Evolutionary conservation across 2,888 invertebrate genomes (phyloP), one percentile per base, ranked within the genome.

Genomic region (Diadegma fenestrale): DNA sequence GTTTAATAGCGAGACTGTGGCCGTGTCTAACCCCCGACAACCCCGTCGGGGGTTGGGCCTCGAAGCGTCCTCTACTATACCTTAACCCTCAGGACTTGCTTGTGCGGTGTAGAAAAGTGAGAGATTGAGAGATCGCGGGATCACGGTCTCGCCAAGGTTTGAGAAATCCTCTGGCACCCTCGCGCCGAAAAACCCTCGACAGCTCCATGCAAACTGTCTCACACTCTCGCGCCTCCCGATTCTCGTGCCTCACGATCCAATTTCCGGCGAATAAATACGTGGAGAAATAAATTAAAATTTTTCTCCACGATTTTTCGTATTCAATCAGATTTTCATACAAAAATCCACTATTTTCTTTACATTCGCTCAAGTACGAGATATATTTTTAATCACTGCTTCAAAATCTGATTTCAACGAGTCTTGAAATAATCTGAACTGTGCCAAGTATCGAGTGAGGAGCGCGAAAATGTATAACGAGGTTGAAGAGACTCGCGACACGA

Each of bases 1-100:
- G 92, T 84, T 91, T 92, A 92, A 92, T 92, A 92, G 91, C 89
- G 88, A 90, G 88, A 89, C 89, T 90, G 89, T 88, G 86, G 88
- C 89, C 88, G 88, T 86, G 89, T 91, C 90, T 89, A 90, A 89
- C 90, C 90, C 90, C 90, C 86, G 82, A 80, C 82, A 72, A 85
- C 48, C 71, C 85, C 76, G 41, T 51, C 41, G 81, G 45, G 78
- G 54, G 64, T 75, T 51, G 37, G 79, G 54, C 63, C 41, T 54
- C 68, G 75, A 72, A 61, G 68, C 48, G 41, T 77, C 71, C 76
- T n/a, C n/a, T 69, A 73, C 37, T 69, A 43, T n/a, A 30, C 43
- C 22, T 58, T 64, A 45, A 48, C 26, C 61, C 43, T 19, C 73
- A 10, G 73, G 33, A 43, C 71, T 54, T 19, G 14, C 54, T 51